Evolutionary conservation across 2,888 invertebrate genomes (phyloP), one percentile per base, ranked within the genome.

Genomic region (Strigamia crassipes): DNA sequence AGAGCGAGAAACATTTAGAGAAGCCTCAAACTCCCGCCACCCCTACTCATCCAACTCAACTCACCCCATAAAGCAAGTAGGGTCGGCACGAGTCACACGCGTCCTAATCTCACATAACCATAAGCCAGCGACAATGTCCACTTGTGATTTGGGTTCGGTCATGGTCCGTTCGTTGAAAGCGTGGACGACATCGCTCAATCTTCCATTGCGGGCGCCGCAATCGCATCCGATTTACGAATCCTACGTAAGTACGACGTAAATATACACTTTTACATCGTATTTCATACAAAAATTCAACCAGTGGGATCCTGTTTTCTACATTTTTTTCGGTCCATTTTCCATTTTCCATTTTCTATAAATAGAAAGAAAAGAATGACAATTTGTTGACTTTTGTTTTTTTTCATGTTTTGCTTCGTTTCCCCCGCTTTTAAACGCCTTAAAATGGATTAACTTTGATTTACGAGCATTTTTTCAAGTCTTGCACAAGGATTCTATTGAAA

Each of bases 101-200:
- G 51, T n/a, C n/a, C 4, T 3, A 51, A 13, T 51, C 51, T n/a
- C n/a, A 51, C 15, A 51, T 51, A 15, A 5, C 8, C n/a, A 13
- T 6, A 18, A 51, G 15, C 27, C 27, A 27, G 27, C 27, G 27
- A 3, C 51, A 4, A 51, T 51, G 51, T 51, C 51, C 6, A 18
- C 51, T 15, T 51, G 51, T 51, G 51, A 51, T 18, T 13, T 51
- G 51, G 51, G 51, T 0, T 51, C 79, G 0, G 79, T 79, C 5
- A 38, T 79, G 18, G 79, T 79, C 1, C 79, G 79, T 9, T 79
- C 79, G 4, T 38, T 79, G n/a, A 79, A 79, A 79, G 79, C 79
- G n/a, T 79, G 79, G 79, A 41, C 12, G 6, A 27, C 27, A 4
- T 79, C 79, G 3, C 38, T 79, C 34, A 79, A 38, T 41, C 27